A percentile compares a stretch with the other conserved stretches of the same genome.
Conservation (phyloP, 2,797 vertebrate genomes). For the Numenius phaeopus region DNA sequence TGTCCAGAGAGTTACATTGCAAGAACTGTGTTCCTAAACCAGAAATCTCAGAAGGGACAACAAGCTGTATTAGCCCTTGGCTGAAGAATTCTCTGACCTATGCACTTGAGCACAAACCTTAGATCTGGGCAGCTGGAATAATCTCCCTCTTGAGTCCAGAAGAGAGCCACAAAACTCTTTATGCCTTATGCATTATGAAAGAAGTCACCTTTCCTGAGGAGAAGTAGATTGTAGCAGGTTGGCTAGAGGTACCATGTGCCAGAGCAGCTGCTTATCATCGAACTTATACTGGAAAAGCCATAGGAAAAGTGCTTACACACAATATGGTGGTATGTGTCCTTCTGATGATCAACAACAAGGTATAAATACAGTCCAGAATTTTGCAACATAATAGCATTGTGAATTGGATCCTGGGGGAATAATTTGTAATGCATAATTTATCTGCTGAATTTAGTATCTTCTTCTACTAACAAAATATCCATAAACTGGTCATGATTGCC, state of each 20-base stretch:
- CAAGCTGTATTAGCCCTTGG: slow-evolving; percentile 49
- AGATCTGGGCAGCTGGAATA: slow-evolving; percentile 17
- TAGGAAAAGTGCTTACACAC: not conserved
- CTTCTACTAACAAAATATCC: slow-evolving; percentile 16
- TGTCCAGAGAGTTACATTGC: slow-evolving; percentile 22
- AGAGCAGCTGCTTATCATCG: not conserved
- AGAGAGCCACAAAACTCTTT: slow-evolving; percentile 51
- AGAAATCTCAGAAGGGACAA: slow-evolving; percentile 35
- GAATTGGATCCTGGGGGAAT: slow-evolving; percentile 24
- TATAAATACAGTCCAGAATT: slow-evolving; percentile 34
- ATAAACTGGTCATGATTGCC: not conserved
- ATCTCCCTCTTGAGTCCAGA: slow-evolving; percentile 49
- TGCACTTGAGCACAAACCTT: slow-evolving; percentile 53
- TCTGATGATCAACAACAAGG: not conserved
- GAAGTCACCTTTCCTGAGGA: slow-evolving; percentile 45
- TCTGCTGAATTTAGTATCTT: slow-evolving; percentile 38
- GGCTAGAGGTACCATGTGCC: slow-evolving; percentile 29
- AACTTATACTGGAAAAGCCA: not conserved
- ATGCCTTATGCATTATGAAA: slow-evolving; percentile 54
- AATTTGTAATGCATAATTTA: slow-evolving; percentile 69
- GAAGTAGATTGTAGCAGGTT: slow-evolving; percentile 32
- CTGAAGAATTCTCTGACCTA: slow-evolving; percentile 53
- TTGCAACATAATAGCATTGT: slow-evolving; percentile 1
- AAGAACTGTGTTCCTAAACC: slow-evolving; percentile 37
- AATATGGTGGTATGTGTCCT: not conserved